Evolutionary conservation across 2,797 vertebrate genomes (phyloP), one percentile per base, ranked within the genome.

Genomic region (Molothrus aeneus): DNA sequence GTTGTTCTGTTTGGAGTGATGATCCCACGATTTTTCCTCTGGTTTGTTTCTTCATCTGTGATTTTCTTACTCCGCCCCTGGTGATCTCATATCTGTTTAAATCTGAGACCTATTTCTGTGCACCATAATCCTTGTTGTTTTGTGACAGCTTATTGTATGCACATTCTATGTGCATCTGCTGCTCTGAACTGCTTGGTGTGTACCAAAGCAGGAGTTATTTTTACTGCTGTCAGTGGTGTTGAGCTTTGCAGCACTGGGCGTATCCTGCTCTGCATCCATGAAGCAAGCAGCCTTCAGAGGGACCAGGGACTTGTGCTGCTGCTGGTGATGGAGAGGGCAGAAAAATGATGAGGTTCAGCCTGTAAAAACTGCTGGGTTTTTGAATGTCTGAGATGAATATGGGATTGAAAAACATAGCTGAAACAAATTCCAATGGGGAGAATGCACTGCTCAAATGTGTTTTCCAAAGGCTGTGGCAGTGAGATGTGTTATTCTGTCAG

Each of bases 11-110:
- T 82, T 47, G 36, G 34, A 34, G 11, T 77, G 34, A 42, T 42
- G 17, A 42, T 42, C 40, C 40, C 40, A 42, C 16, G 40, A 4
- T 42, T 42, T 42, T 42, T 42, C 40, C 40, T 42, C 40, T 42
- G 40, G 40, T 42, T 42, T 42, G 40, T 42, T 42, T 42, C 73
- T 86, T 53, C 6, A 1, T 68, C 21, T 40, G 25, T 80, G 69
- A 5, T 38, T 90, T 85, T 79, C 79, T 70, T 85, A 36, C 71
- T 18, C 56, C 3, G 0, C 84, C 86, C 48, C 16, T 42, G 57
- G 22, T 91, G 92, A 95, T 57, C 75, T 92, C 79, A 16, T 65
- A 36, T 47, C 84, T 93, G 50, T 61, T 91, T 61, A 69, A 72
- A 80, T 91, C 82, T 38, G 79, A 91, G 74, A 47, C 73, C 47